Percentiles rank a stretch among this genome's conserved stretches.
Conservation (phyloP, 2,113 vertebrate species). For the Myanophis thanlyinensis region DNA sequence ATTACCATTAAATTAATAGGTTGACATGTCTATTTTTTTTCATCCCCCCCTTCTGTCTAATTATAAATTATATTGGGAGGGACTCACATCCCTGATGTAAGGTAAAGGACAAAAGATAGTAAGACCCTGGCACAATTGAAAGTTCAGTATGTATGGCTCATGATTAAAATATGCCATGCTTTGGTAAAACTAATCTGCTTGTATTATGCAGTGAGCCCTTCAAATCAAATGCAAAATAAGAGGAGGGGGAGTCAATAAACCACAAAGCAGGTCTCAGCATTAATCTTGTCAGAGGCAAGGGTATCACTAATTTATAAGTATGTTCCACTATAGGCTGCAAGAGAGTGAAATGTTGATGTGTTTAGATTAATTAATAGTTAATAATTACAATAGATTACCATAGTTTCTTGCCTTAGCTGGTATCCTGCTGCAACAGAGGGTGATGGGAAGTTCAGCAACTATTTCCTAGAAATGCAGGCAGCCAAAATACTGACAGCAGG, state of each 20-base stretch:
- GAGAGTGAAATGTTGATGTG: not conserved
- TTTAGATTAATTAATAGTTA: conserved; percentile 24
- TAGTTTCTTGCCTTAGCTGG: not conserved
- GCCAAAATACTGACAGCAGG: not conserved
- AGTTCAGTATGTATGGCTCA: not conserved
- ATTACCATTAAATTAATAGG: not conserved
- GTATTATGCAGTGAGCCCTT: not conserved
- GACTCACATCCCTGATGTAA: not conserved
- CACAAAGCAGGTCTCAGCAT: not conserved
- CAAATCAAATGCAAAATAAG: conserved; percentile 14
- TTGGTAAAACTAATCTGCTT: not conserved
- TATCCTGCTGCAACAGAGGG: not conserved
- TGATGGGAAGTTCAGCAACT: conserved; percentile 7
- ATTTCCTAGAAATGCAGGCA: conserved; percentile 13
- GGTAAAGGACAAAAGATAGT: not conserved
- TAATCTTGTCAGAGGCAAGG: conserved; percentile 7
- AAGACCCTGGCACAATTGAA: not conserved
- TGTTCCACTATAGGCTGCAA: not conserved
- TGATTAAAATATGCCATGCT: not conserved
- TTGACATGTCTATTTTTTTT: not conserved
- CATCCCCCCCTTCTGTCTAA: not conserved
- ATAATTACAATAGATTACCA: not conserved
- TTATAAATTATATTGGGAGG: not conserved
- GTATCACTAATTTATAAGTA: conserved; percentile 6
- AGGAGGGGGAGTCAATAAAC: conserved; percentile 3